Evolutionary conservation across 2,113 vertebrate genomes (phyloP).

Genomic region (Machaerirhynchus nigripectus): DNA sequence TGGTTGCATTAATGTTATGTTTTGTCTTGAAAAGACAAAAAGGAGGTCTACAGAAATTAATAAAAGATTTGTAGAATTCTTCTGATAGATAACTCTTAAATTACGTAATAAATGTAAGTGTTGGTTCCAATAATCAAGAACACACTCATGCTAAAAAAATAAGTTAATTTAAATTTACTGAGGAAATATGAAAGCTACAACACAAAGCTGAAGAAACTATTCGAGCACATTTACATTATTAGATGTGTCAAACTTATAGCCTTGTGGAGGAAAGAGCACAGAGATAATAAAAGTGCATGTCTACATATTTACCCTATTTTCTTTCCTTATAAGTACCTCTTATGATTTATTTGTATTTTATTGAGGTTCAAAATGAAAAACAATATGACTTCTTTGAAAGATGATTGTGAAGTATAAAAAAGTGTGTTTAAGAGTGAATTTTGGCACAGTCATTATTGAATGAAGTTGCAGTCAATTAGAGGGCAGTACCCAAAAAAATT

Average conservation of each 20-base stretch:
- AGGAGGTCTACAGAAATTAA: background rate
- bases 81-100: background rate
- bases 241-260: background rate
- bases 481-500: background rate
- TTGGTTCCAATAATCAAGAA: background rate
- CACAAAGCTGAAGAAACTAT: background rate
- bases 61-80: background rate
- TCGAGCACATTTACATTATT: background rate
- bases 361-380: background rate
- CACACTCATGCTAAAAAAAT: background rate
- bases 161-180: background rate
- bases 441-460: background rate
- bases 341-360: background rate
- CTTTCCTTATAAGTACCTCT: accelerated
- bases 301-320: background rate
- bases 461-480: background rate
- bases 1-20: background rate
- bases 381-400: background rate
- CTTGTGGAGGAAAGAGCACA: background rate
- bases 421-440: background rate
- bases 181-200: background rate
- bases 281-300: background rate
- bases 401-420: background rate
- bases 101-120: background rate
- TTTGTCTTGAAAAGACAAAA: background rate